phyloP scores from a whole-genome alignment of 2,888 invertebrate genomes.

The Hermodice carunculata region DNA sequence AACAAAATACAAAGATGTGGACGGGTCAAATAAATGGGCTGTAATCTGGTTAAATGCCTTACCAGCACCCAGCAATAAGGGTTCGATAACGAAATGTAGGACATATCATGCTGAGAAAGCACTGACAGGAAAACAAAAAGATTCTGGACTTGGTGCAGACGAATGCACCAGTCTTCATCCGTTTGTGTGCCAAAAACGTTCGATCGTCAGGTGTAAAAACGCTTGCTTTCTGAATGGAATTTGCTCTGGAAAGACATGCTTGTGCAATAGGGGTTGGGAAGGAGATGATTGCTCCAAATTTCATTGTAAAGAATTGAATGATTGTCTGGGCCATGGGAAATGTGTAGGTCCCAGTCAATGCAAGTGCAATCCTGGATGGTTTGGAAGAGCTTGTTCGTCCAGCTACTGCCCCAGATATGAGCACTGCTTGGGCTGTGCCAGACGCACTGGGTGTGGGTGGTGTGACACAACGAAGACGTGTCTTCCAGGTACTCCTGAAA shows the following conservation, averaged over 20 bases:
- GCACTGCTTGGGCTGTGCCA: background rate
- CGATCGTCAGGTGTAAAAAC: background rate
- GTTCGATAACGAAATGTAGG: too few relatives aligned
- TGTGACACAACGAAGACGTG: background rate
- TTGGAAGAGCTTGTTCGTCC: background rate
- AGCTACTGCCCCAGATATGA: background rate
- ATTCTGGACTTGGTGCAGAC: too few relatives aligned
- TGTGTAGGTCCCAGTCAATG: constrained; percentile 1
- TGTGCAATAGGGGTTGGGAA: background rate
- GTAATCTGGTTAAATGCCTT: background rate
- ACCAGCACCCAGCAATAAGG: too few relatives aligned
- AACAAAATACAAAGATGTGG: constrained; percentile 5
- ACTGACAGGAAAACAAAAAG: too few relatives aligned
- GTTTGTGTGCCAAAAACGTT: background rate
- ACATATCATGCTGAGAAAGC: too few relatives aligned
- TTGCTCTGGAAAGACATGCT: background rate
- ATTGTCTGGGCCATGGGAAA: background rate
- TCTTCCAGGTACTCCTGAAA: background rate
- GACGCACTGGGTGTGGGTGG: background rate
- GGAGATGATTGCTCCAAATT: background rate
- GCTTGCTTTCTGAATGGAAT: background rate
- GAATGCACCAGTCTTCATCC: background rate
- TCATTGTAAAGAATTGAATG: background rate
- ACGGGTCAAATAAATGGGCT: background rate
- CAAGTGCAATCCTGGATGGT: background rate